phyloP scores from a whole-genome alignment of 2,888 invertebrate genomes.

The Lasioglossum malachurum region DNA sequence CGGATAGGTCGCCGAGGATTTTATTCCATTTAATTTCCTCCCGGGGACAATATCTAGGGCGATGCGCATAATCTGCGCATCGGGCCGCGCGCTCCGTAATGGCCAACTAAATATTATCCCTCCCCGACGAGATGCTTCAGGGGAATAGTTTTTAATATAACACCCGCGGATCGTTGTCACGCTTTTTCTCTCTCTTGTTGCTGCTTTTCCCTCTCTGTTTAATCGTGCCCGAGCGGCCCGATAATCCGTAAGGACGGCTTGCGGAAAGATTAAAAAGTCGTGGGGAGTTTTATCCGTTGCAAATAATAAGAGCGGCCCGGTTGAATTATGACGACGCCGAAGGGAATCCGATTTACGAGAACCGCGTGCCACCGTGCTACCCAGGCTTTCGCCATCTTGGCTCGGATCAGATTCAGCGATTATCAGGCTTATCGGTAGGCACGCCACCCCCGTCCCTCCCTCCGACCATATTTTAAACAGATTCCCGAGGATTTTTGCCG shows the following conservation, averaged over 20 bases:
- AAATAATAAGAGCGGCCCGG: neutral
- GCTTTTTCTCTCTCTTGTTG: neutral
- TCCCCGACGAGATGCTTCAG: constrained; percentile 29
- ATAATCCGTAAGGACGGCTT: neutral
- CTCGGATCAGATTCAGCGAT: neutral
- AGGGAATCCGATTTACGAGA: constrained; percentile 2
- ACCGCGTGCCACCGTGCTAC: neutral
- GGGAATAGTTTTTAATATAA: constrained; percentile 55
- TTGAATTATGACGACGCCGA: neutral
- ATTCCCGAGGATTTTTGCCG: neutral
- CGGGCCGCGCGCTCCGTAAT: constrained; percentile 32
- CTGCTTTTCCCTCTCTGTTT: neutral
- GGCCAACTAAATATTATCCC: constrained; percentile 54
- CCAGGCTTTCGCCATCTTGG: neutral
- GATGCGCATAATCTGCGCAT: constrained; percentile 55
- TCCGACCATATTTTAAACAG: neutral
- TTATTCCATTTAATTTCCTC: constrained; percentile 64
- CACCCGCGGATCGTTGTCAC: constrained; percentile 22
- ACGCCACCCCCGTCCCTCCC: no score
- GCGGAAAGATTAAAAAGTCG: neutral
- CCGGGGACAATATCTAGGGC: constrained; percentile 53
- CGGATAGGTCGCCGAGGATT: constrained; percentile 23
- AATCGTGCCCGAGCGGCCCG: neutral
- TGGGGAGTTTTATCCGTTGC: neutral
- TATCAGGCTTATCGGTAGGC: neutral